Evolutionary conservation across 2,113 vertebrate genomes (phyloP).

Genomic region (Cephalopterus ornatus): DNA sequence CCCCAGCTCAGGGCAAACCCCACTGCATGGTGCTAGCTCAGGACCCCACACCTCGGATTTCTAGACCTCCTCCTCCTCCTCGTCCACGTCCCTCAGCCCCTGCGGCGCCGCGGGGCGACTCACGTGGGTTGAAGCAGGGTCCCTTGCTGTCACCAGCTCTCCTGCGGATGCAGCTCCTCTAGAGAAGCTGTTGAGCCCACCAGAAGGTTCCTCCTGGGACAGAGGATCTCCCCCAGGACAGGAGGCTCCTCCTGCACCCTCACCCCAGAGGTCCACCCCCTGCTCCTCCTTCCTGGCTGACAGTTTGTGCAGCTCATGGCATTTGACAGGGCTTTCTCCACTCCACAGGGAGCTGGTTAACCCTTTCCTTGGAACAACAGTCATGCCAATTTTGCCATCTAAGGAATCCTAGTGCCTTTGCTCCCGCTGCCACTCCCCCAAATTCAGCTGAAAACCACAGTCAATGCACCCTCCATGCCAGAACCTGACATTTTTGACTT

Average conservation of each 20-base stretch:
- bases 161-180: background rate
- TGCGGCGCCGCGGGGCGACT: background rate
- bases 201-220: background rate
- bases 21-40: fast-evolving
- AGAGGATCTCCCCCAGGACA: background rate
- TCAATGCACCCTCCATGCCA: fast-evolving
- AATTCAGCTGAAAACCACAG: background rate
- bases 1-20: background rate
- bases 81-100: background rate
- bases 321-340: background rate
- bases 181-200: background rate
- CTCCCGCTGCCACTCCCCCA: background rate
- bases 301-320: background rate
- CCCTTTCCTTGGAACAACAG: background rate
- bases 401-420: background rate
- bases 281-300: conserved; percentile 44
- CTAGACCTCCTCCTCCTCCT: background rate
- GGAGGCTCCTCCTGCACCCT: background rate
- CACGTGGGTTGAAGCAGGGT: background rate
- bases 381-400: background rate
- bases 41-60: background rate
- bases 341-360: conserved; percentile 2
- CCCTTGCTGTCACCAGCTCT: background rate
- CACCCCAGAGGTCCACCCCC: conserved; percentile 29
- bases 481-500: background rate